Percentiles rank a stretch among this genome's conserved stretches.
These are phyloP conservation scores for Danio rerio DNA, from an alignment of 2,113 vertebrate species.

Conservation along the genomic window GRCz12tu NC_133185.1:36943501-36944000, in stretches of 20 bases:
- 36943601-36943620: conserved; percentile 23
- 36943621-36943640: conserved; percentile 9
- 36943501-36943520: conserved; percentile 7
- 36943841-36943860: too few relatives aligned
- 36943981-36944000: too few relatives aligned
- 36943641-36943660: conserved; percentile 5
- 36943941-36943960: too few relatives aligned
- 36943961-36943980: too few relatives aligned
- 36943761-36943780: background rate
- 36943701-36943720: background rate
- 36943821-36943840: too few relatives aligned
- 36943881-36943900: too few relatives aligned
- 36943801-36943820: background rate
- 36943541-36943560: conserved; percentile 16
- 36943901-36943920: too few relatives aligned
- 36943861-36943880: too few relatives aligned
- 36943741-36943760: background rate
- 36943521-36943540: conserved; percentile 1
- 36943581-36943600: conserved; percentile 21
- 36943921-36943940: too few relatives aligned
- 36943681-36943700: conserved; percentile 10
- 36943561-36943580: conserved; percentile 15
- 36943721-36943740: too few relatives aligned
- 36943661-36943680: conserved; percentile 12
- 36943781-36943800: background rate